phyloP scores from a whole-genome alignment of 2,888 invertebrate species.

The Zelleria hepariella region DNA sequence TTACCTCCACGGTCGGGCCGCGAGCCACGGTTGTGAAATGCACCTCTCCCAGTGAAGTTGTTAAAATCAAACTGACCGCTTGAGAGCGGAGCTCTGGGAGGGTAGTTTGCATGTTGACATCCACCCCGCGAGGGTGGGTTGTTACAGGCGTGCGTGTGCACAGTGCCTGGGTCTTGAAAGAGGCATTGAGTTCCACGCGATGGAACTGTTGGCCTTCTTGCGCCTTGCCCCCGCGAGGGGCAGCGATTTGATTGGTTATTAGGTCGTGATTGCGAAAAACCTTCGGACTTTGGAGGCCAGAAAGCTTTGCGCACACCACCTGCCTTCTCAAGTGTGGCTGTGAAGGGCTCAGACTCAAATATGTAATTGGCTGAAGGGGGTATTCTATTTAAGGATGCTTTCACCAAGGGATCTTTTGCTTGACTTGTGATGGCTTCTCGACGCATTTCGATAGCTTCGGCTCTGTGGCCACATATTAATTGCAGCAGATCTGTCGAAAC shows the following conservation, averaged over 20 bases:
- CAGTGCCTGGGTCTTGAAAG: neutral
- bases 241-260: neutral
- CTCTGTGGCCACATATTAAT: constrained; percentile 13
- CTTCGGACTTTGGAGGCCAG: neutral
- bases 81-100: neutral
- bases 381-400: neutral
- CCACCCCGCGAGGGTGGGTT: constrained; percentile 11
- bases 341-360: neutral
- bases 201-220: neutral
- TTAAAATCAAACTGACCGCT: too few relatives aligned
- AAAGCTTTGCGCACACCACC: constrained; percentile 3
- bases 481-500: constrained; percentile 12
- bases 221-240: neutral
- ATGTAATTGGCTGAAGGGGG: neutral
- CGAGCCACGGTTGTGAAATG: neutral
- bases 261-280: neutral
- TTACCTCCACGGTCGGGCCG: neutral
- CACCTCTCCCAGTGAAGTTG: neutral
- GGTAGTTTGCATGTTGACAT: neutral
- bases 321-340: constrained; percentile 5
- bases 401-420: neutral
- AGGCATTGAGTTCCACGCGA: neutral
- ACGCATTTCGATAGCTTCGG: constrained; percentile 7
- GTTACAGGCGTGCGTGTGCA: neutral
- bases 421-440: constrained; percentile 5